A percentile compares a stretch with the other conserved stretches of the same genome.
These are phyloP conservation scores for Oreotragus oreotragus DNA, from an alignment of 2,113 vertebrate species.

Conservation along the genomic window DNA sequence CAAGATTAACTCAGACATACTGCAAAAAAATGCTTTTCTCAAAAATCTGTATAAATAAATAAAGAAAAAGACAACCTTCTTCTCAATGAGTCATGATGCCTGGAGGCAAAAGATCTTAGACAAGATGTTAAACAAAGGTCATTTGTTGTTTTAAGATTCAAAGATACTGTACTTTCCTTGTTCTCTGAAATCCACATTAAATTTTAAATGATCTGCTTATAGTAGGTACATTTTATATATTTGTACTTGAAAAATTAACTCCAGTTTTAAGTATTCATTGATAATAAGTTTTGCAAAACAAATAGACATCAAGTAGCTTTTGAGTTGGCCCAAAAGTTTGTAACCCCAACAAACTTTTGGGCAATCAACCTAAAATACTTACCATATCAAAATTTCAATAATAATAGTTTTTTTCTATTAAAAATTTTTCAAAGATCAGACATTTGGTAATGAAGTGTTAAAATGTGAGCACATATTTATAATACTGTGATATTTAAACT, in stretches of 20 bases:
- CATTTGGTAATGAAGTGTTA: not conserved
- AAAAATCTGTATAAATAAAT: not conserved
- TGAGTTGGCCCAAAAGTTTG: not conserved
- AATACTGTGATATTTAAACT: not conserved
- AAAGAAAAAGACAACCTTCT: not conserved
- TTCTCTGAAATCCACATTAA: not conserved
- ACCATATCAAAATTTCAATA: not conserved
- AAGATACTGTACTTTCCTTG: not conserved
- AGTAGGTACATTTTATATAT: not conserved
- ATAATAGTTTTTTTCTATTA: not conserved
- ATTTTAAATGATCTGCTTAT: not conserved
- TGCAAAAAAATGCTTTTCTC: not conserved
- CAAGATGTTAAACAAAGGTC: slow-evolving; percentile 33
- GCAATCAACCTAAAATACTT: not conserved
- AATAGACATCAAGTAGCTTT: not conserved
- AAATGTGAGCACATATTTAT: not conserved
- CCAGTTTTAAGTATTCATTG: not conserved
- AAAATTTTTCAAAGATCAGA: not conserved
- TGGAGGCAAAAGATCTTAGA: not conserved
- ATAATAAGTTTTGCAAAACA: not conserved
- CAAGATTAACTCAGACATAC: not conserved
- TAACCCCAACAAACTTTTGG: not conserved
- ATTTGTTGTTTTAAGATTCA: not conserved
- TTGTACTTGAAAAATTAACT: not conserved
- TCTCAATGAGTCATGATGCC: not conserved